Evolutionary conservation across 2,888 invertebrate species (phyloP), one percentile per base, ranked within the genome.

Genomic region (Proisotoma minuta): DNA sequence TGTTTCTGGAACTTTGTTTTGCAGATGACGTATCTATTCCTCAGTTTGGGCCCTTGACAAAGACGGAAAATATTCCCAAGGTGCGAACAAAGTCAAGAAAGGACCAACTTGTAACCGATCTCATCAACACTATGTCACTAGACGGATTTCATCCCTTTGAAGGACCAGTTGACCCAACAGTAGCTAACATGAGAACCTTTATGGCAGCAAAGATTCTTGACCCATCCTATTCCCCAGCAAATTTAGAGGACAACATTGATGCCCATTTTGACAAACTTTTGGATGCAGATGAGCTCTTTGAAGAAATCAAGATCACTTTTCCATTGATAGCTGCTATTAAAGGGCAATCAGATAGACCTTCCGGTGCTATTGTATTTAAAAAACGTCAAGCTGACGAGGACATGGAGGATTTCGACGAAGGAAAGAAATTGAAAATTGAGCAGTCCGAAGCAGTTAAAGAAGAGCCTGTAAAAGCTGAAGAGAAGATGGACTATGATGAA

Each of bases 11-110:
- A 39, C 1, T 72, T 1, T 66, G 68, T 34, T 73, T 58, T 59
- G 68, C 69, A 3, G 71, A 73, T 59, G 71, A 72, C 57, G 60
- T 72, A 5, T 66, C 68, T 0, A 57, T 68, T 12, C 71, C 71
- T 2, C 50, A 58, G n/a, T 72, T 73, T 28, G 56, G 68, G 20
- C 22, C 58, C 8, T 47, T 73, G 20, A 51, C 68, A 8, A 68
- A 65, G 34, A n/a, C n/a, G n/a, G n/a, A n/a, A n/a, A n/a, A n/a
- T n/a, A n/a, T n/a, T n/a, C n/a, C n/a, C n/a, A n/a, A n/a, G n/a
- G n/a, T n/a, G 62, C 29, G 1, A 57, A 59, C 34, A 10, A n/a
- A 65, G 3, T 61, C 22, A 23, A 60, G 58, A 18, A 64, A 72
- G 28, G 73, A 72, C 39, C 57, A 49, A 18, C 27, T 72, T 8